Evolutionary conservation across 1,140 invertebrate genomes (phyloP).

Genomic region (Pseudomyrmex dendroicus): DNA sequence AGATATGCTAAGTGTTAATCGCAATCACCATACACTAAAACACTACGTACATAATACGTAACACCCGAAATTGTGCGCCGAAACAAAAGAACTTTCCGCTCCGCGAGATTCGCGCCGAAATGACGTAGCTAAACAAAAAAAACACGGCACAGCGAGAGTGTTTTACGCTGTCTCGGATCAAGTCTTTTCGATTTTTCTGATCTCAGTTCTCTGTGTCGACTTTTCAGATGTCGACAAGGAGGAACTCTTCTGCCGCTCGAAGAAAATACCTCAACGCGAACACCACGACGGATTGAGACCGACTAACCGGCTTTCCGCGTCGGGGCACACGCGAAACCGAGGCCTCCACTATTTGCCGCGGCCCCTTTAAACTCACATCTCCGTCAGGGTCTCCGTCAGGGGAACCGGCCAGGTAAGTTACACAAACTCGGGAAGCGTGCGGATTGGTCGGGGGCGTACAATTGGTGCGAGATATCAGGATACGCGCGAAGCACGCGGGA

Average conservation of each 20-base stretch:
- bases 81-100: background rate
- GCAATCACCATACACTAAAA: constrained; percentile 14
- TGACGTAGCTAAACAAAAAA: background rate
- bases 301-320: constrained; percentile 82
- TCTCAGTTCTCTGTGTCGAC: background rate
- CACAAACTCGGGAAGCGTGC: constrained; percentile 27
- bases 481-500: background rate
- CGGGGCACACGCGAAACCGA: constrained; percentile 71
- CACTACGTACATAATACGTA: constrained; percentile 5
- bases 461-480: constrained; percentile 6
- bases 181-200: background rate
- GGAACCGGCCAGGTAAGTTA: constrained; percentile 69
- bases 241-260: background rate
- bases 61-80: background rate
- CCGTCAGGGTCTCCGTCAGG: constrained; percentile 42
- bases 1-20: constrained; percentile 5
- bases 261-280: constrained; percentile 52
- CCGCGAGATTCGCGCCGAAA: background rate
- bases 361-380: constrained; percentile 76
- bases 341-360: constrained; percentile 69
- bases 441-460: constrained; percentile 26
- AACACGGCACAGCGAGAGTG: too few species aligned
- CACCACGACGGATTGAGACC: constrained; percentile 77
- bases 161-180: background rate
- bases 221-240: too few species aligned